Conservation (phyloP, 2,113 vertebrate species). For the Penelope pileata region DNA sequence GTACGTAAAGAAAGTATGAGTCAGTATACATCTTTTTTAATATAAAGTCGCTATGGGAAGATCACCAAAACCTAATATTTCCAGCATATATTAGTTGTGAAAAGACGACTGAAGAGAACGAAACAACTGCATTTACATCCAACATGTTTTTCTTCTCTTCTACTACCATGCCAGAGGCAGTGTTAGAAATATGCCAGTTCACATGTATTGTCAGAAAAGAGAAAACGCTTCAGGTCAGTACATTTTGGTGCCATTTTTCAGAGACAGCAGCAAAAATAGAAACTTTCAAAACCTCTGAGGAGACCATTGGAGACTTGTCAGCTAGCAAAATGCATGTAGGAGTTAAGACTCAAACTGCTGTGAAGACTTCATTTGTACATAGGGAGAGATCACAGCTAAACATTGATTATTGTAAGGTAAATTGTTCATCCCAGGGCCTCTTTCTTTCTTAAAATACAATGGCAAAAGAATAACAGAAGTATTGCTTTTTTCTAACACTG, state of each 20-base stretch:
- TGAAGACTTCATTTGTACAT: slow-evolving; percentile 23
- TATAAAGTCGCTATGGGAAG: neutral
- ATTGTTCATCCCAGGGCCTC: neutral
- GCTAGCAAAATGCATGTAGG: neutral
- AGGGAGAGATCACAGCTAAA: neutral
- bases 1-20: neutral
- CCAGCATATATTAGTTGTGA: neutral
- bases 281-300: slow-evolving; percentile 16
- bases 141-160: neutral
- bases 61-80: neutral
- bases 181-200: slow-evolving; percentile 43
- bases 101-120: accelerated
- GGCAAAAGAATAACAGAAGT: neutral
- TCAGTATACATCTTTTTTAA: neutral
- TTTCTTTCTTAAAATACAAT: slow-evolving; percentile 11
- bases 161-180: neutral
- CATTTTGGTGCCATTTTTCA: slow-evolving; percentile 27
- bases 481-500: neutral
- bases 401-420: slow-evolving; percentile 12
- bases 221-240: slow-evolving; percentile 23
- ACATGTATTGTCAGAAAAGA: slow-evolving; percentile 39
- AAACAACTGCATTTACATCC: neutral
- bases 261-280: slow-evolving; percentile 37
- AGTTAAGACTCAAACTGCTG: slow-evolving; percentile 27
- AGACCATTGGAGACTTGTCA: neutral